Evolutionary conservation across 2,888 invertebrate genomes (phyloP), one percentile per base, ranked within the genome.

Genomic region (Cartodere bifasciata): DNA sequence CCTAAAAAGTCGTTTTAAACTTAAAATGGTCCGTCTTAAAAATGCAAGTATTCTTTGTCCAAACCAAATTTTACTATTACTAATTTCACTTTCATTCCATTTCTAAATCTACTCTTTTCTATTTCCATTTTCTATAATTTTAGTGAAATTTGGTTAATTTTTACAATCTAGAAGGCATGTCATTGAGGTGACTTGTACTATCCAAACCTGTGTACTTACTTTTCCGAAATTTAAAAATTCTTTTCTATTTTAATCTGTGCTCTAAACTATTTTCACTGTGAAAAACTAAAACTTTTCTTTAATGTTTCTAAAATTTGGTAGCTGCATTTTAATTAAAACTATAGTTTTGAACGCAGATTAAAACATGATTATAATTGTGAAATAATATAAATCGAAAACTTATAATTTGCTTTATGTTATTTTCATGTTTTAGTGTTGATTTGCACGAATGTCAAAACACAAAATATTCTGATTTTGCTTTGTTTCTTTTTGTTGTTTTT

Each of bases 151-250:
- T 9, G 24, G 6, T 23, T 23, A 11, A 6, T 23, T 23, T 23
- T 11, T 6, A 6, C 6, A 23, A 28, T 27, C 31, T 38, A 24
- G 35, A 40, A 42, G 46, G 47, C 49, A 48, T 49, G 42, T 41
- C 40, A 40, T 55, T 65, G 67, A 69, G 74, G 73, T 74, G 74
- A 73, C 72, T 50, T 52, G 72, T 74, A 75, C 74, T 75, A 74
- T 72, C 70, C 70, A 72, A 73, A 72, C 71, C 72, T 69, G 63
- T 50, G 43, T 46, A 43, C 47, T 49, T 44, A 49, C 38, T 42
- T 46, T n/a, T n/a, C n/a, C 41, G 38, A 36, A 35, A 35, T 32
- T 28, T 32, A 31, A 36, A 14, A 34, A 29, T 31, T 34, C 36
- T 32, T 29, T 29, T 36, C 36, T 39, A 26, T 28, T 38, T 20